A percentile compares a stretch with the other conserved stretches of the same genome.
Conservation (phyloP, 2,888 invertebrate genomes). For the Sarcophaga rosellei region DNA sequence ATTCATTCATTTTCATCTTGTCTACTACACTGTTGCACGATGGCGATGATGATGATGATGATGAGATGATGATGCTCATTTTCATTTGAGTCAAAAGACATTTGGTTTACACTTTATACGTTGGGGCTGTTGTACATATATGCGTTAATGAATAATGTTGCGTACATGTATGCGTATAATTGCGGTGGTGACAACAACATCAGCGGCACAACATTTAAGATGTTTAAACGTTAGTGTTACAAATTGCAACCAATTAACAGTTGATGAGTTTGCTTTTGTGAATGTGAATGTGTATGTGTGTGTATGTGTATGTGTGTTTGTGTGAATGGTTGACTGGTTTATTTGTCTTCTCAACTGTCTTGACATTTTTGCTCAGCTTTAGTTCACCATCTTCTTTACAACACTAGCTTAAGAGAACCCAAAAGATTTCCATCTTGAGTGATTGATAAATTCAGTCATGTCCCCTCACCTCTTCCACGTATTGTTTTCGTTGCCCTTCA, state of each 20-base stretch:
- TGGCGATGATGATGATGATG: slow-evolving; percentile 21
- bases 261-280: slow-evolving; percentile 76
- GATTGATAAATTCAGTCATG: slow-evolving; percentile 55
- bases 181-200: slow-evolving; percentile 52
- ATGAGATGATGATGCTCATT: slow-evolving; percentile 44
- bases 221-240: slow-evolving; percentile 70
- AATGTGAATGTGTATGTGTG: slow-evolving; percentile 11
- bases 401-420: slow-evolving; percentile 21
- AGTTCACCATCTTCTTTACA: not conserved
- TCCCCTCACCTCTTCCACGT: slow-evolving; percentile 3
- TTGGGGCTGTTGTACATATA: slow-evolving; percentile 3
- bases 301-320: slow-evolving; percentile 27
- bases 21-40: slow-evolving; percentile 57
- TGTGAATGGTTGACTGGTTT: slow-evolving; percentile 6
- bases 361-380: not conserved
- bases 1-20: slow-evolving; percentile 36
- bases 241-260: slow-evolving; percentile 79
- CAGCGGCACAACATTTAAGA: slow-evolving; percentile 72
- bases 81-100: slow-evolving; percentile 71
- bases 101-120: slow-evolving; percentile 66
- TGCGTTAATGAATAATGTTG: not conserved
- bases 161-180: slow-evolving; percentile 6
- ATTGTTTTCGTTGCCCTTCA: not conserved
- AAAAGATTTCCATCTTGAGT: slow-evolving; percentile 58
- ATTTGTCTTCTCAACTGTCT: not conserved